These are phyloP conservation scores for Chironomus tepperi DNA, from an alignment of 1,140 invertebrate genomes.

Conservation along the genomic window DNA sequence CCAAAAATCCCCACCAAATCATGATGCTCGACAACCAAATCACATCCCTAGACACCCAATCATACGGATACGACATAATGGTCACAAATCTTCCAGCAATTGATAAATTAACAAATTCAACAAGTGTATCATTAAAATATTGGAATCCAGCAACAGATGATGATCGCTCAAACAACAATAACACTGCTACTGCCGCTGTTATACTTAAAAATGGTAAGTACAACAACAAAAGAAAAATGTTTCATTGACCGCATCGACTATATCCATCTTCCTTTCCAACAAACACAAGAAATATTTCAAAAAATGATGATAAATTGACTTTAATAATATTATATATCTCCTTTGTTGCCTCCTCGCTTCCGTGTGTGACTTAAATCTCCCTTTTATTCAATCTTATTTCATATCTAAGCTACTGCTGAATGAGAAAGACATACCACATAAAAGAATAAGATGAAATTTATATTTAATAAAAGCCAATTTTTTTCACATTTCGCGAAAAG, in stretches of 20 bases:
- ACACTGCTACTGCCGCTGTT: neutral
- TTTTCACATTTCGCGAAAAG: slow-evolving; percentile 17
- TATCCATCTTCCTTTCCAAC: no score
- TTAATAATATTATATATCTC: neutral
- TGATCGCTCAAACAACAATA: neutral
- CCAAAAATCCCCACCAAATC: no score
- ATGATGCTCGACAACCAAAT: slow-evolving; percentile 16
- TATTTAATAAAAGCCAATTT: slow-evolving; percentile 24
- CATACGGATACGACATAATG: neutral
- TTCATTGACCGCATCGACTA: no score
- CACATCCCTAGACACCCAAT: neutral
- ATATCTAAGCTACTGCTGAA: neutral
- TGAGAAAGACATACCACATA: neutral
- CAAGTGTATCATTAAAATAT: slow-evolving; percentile 16
- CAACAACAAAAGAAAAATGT: neutral
- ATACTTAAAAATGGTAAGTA: neutral
- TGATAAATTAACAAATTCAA: slow-evolving; percentile 5
- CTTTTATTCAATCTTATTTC: neutral
- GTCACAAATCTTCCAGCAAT: neutral
- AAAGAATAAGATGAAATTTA: neutral
- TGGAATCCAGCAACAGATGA: slow-evolving; percentile 16
- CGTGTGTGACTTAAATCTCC: neutral
- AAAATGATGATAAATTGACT: slow-evolving; percentile 20
- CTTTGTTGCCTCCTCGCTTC: neutral
- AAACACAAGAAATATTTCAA: neutral